Evolutionary conservation across 2,888 invertebrate species (phyloP), one percentile per base, ranked within the genome.

Genomic region (Parochlus steinenii): DNA sequence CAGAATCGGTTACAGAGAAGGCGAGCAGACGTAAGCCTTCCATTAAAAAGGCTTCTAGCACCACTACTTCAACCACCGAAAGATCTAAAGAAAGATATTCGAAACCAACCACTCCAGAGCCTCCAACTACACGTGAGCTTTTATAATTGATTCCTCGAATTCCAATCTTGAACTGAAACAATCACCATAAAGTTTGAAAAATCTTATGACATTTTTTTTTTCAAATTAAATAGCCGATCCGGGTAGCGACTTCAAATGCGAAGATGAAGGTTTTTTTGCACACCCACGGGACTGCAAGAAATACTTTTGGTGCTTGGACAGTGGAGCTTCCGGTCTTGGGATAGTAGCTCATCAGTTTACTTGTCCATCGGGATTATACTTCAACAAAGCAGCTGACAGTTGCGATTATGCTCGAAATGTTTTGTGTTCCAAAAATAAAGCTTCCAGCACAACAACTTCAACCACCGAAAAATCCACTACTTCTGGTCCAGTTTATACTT

Each of bases 201-300:
- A 12, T 23, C 8, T 33, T 19, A 14, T 25, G 19, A 38, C 41
- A n/a, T n/a, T n/a, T 15, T 10, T 29, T 20, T 30, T 16, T 35
- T 38, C 11, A n/a, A 8, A 30, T n/a, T n/a, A n/a, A n/a, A n/a
- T n/a, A n/a, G n/a, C n/a, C 33, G 30, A 30, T 12, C 17, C 34
- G 41, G 43, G 55, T 53, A 6, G 58, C 78, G 86, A 82, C 51
- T 90, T 90, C 58, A 83, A 83, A 53, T 90, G 90, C 53, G 78
- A 74, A 47, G 89, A 90, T 43, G 90, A 90, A 63, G 90, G 90
- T 3, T 90, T 90, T 64, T 90, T 75, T 62, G 75, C 77, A 11
- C 87, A 90, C 60, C 89, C 89, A 0, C 70, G 82, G 25, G 89
- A 90, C 56, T 90, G 90, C 57, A 86, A 87, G 55, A 89, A 89